Percentiles rank a stretch among this genome's conserved stretches.
These are phyloP conservation scores for Rhabditophanes sp. DNA, from an alignment of 2,888 invertebrate species.

Conservation along the genomic window DNA sequence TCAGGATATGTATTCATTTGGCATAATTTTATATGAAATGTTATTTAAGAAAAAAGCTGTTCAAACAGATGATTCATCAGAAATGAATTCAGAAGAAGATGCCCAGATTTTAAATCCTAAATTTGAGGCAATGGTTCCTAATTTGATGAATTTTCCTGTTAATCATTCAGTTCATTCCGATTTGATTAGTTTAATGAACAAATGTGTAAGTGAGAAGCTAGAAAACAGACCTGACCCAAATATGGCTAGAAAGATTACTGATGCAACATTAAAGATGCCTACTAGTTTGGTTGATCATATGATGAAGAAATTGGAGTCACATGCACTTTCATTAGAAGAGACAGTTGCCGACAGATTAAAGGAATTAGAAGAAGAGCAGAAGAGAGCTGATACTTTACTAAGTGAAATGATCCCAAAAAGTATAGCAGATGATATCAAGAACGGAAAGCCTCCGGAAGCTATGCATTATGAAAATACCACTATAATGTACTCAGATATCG, in stretches of 20 bases:
- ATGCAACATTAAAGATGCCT: conserved; percentile 38
- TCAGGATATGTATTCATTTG: conserved; percentile 38
- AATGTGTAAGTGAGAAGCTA: conserved; percentile 16
- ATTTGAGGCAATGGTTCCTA: background rate
- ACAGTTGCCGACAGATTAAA: conserved; percentile 14
- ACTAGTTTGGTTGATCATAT: conserved; percentile 38
- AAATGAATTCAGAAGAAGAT: no score
- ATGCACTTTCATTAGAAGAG: conserved; percentile 1
- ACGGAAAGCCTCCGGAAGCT: conserved; percentile 20
- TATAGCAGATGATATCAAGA: conserved; percentile 26
- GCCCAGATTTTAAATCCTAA: conserved; percentile 8
- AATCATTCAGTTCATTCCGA: conserved; percentile 25
- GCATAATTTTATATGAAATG: conserved; percentile 32
- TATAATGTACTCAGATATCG: conserved; percentile 40
- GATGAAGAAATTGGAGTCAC: conserved; percentile 29
- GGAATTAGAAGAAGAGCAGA: conserved; percentile 26
- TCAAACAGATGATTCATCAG: background rate
- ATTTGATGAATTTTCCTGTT: background rate
- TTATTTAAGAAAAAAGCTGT: conserved; percentile 10
- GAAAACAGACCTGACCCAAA: conserved; percentile 25
- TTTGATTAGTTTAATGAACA: conserved; percentile 19
- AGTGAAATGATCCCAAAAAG: conserved; percentile 29
- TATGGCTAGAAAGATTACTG: conserved; percentile 34
- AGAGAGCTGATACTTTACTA: conserved; percentile 25
- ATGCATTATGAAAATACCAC: conserved; percentile 27